Conservation (phyloP, 2,888 invertebrate species). For the Platycheirus albimanus region DNA sequence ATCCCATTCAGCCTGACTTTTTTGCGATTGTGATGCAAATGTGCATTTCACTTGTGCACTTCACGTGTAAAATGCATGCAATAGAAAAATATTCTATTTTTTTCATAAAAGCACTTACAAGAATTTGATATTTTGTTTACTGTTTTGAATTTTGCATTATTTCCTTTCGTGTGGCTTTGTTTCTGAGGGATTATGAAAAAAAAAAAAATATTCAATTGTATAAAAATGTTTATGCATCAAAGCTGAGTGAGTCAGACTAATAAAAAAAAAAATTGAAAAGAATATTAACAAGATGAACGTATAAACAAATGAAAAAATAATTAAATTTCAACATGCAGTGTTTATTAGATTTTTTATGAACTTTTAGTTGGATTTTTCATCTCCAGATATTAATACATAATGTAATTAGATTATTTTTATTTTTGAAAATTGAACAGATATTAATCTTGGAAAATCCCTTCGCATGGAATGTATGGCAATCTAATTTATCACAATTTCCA, state of each 20-base stretch:
- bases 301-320: conserved; percentile 3
- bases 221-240: conserved; percentile 18
- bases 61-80: conserved; percentile 45
- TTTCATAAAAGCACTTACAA: conserved; percentile 16
- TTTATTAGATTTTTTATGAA: too few relatives aligned
- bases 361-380: background rate
- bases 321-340: too few relatives aligned
- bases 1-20: background rate
- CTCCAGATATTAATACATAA: background rate
- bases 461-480: too few relatives aligned
- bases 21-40: background rate
- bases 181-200: background rate
- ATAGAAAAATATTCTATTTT: too few relatives aligned
- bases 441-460: too few relatives aligned
- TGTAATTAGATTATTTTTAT: background rate
- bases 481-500: too few relatives aligned
- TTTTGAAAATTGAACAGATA: background rate
- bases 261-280: background rate
- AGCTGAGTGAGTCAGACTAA: conserved; percentile 14
- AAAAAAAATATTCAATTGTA: background rate
- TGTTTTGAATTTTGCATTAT: background rate
- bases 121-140: conserved; percentile 46
- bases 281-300: background rate
- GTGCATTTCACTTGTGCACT: background rate
- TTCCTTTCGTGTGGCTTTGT: background rate